phyloP scores from a whole-genome alignment of 1,140 invertebrate species.

The Leucophenga varia region DNA sequence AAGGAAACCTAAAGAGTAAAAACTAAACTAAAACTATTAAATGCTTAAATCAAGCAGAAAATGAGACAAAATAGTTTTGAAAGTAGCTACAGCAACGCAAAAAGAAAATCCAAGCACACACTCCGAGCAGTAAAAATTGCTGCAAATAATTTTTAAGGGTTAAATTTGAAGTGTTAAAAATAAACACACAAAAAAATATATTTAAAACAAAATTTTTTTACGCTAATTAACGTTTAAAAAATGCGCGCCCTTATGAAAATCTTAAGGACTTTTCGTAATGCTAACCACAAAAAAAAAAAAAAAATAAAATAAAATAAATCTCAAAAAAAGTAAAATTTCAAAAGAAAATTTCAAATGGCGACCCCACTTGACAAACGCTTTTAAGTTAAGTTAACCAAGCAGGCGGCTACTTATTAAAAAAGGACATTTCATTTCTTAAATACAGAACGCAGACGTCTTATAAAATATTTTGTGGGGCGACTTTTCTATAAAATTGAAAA shows the following conservation, averaged over 20 bases:
- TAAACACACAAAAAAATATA: constrained; percentile 2
- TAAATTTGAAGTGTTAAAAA: constrained; percentile 9
- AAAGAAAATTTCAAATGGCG: constrained; percentile 30
- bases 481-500: too few relatives aligned
- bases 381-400: too few relatives aligned
- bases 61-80: constrained; percentile 52
- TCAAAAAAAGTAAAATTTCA: constrained; percentile 19
- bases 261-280: not conserved
- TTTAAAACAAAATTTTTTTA: not conserved
- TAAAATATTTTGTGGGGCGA: too few relatives aligned
- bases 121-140: constrained; percentile 10
- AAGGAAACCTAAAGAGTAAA: constrained; percentile 13
- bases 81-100: constrained; percentile 19
- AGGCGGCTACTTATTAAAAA: constrained; percentile 31
- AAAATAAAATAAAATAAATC: constrained; percentile 14
- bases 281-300: constrained; percentile 7
- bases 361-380: constrained; percentile 36
- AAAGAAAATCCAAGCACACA: too few relatives aligned
- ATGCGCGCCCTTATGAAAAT: not conserved
- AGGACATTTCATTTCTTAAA: constrained; percentile 5
- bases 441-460: constrained; percentile 30
- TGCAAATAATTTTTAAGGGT: constrained; percentile 37
- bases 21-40: constrained; percentile 45
- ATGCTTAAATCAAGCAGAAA: constrained; percentile 53
- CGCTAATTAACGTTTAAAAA: not conserved